Evolutionary conservation across 2,113 vertebrate genomes (phyloP).

Genomic region (Nanger granti): DNA sequence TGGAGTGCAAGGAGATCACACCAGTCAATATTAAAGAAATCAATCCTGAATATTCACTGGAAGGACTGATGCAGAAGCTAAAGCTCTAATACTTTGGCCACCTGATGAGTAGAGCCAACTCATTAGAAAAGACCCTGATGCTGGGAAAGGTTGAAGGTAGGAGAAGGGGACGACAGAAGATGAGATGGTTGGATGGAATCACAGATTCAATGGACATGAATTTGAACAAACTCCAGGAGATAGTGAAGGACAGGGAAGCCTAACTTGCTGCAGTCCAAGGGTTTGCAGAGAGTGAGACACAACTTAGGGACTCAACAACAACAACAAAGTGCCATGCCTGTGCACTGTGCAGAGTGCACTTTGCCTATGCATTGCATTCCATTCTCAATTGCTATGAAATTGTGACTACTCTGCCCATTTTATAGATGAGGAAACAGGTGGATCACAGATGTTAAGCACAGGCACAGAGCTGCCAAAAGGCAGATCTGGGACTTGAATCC

Average conservation of each 20-base stretch:
- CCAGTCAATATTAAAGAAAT: background rate
- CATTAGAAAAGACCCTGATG: background rate
- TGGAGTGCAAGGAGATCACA: background rate
- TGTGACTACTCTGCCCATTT: background rate
- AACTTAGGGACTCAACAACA: background rate
- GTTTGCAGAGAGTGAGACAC: background rate
- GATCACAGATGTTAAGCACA: background rate
- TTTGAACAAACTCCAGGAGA: background rate
- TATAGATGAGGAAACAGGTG: background rate
- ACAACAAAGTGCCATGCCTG: background rate
- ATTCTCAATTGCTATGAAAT: background rate
- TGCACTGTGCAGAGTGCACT: background rate
- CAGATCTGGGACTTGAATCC: background rate
- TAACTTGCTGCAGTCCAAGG: background rate
- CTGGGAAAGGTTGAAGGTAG: background rate
- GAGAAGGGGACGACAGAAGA: background rate
- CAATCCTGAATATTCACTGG: background rate
- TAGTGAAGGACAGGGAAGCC: background rate
- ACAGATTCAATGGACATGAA: background rate
- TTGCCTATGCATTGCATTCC: background rate
- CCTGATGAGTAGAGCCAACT: background rate
- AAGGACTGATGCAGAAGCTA: too few relatives aligned
- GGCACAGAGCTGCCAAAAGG: background rate
- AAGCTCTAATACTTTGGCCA: too few relatives aligned
- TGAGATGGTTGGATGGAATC: background rate